Evolutionary conservation across 2,113 vertebrate genomes (phyloP), one percentile per base, ranked within the genome.

Genomic region (Hemicordylus capensis): DNA sequence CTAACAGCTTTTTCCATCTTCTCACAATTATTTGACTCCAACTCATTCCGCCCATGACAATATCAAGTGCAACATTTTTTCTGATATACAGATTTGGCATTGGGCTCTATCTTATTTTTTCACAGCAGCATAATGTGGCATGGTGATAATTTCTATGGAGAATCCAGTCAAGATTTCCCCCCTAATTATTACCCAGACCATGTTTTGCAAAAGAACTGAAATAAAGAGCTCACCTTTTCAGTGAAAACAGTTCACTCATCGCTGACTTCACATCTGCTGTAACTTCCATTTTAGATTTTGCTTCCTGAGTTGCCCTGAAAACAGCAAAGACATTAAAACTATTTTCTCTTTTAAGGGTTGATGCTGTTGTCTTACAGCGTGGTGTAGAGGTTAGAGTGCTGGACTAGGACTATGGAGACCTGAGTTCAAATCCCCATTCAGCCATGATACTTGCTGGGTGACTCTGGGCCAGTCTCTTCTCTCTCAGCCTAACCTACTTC

Each of bases 271-370:
- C 88, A 80, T 95, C 91, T 1, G 87, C 46, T 0, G 78, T 91
- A 75, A 89, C 81, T 74, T 95, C 95, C 66, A 95, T 61, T 86
- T 94, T 96, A 58, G 85, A 85, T 39, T 95, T 84, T 0, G 94
- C 95, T 91, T 94, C 94, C 34, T 95, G 93, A 11, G 95, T 91
- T 81, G 94, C 95, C 22, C 96, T 97, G 89, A 69, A 92, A 79
- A 79, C 31, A 86, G 76, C 17, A 63, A 28, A 11, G 17, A 7
- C 70, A 4, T 78, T 46, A 54, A 4, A 42, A 72, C 72, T n/a
- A n/a, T n/a, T n/a, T n/a, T n/a, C n/a, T n/a, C n/a, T n/a, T n/a
- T n/a, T n/a, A n/a, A n/a, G n/a, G n/a, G n/a, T n/a, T n/a, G n/a
- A n/a, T n/a, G n/a, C n/a, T n/a, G n/a, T n/a, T n/a, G n/a, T n/a